Conservation (phyloP, 2,113 vertebrate genomes). For the Sinocyclocheilus anophthalmus region DNA sequence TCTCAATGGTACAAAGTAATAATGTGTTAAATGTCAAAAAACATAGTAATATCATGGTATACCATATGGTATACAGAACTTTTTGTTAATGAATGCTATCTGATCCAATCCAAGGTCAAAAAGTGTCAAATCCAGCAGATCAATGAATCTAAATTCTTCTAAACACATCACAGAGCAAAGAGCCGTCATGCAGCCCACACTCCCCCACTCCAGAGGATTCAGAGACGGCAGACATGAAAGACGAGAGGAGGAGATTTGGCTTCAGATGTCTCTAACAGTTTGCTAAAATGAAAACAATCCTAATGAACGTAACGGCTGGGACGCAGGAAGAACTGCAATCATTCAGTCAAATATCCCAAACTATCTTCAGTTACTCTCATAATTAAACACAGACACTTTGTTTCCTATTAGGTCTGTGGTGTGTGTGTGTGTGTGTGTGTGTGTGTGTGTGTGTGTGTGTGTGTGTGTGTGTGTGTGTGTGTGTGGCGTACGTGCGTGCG, state of each 20-base stretch:
- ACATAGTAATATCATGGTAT: background rate
- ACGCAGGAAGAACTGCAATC: background rate
- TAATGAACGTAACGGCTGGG: background rate
- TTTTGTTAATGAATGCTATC: background rate
- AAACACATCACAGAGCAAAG: background rate
- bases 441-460: background rate
- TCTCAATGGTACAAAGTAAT: too few relatives aligned
- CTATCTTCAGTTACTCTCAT: background rate
- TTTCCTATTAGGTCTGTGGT: constrained; percentile 1
- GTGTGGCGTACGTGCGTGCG: too few relatives aligned
- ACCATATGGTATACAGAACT: background rate
- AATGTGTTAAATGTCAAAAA: background rate
- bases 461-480: background rate
- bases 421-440: too few relatives aligned
- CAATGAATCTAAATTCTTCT: background rate
- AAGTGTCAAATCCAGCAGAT: background rate
- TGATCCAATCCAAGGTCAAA: background rate
- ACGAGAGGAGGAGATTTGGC: background rate
- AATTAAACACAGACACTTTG: background rate
- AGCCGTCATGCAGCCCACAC: background rate
- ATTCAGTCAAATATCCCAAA: background rate
- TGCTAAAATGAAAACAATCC: background rate
- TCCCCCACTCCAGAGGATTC: background rate
- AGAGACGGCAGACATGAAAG: background rate
- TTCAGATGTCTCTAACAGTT: background rate